Percentiles rank a stretch among this genome's conserved stretches.
phyloP scores from a whole-genome alignment of 1,140 invertebrate species.

The Lysiphlebus fabarum region DNA sequence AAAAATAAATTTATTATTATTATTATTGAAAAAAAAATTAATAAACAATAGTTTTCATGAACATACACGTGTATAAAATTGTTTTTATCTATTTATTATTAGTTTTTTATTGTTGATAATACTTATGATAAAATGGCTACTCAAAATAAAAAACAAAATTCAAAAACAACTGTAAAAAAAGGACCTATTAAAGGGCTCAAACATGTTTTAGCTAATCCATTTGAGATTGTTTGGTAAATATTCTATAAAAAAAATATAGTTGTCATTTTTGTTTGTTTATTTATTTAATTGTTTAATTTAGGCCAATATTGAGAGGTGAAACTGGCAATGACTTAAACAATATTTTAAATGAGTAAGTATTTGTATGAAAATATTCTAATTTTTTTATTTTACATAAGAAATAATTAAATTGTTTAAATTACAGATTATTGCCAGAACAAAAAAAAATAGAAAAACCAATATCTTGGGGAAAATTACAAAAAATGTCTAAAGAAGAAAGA shows the following conservation, averaged over 20 bases:
- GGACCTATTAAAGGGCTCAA: slow-evolving; percentile 33
- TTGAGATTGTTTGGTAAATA: slow-evolving; percentile 38
- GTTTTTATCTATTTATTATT: no score
- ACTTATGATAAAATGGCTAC: slow-evolving; percentile 1
- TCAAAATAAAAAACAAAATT: slow-evolving; percentile 4
- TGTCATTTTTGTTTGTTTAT: neutral
- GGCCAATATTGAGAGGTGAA: slow-evolving; percentile 35
- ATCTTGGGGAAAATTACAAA: slow-evolving; percentile 38
- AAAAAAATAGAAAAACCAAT: slow-evolving; percentile 29
- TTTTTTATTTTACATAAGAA: neutral
- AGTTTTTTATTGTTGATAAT: no score
- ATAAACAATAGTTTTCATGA: no score
- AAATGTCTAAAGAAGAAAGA: slow-evolving; percentile 42
- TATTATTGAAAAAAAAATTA: no score
- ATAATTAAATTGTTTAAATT: slow-evolving; percentile 16
- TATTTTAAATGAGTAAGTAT: slow-evolving; percentile 36
- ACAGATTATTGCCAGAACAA: slow-evolving; percentile 28
- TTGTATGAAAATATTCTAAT: slow-evolving; percentile 11
- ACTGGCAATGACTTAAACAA: slow-evolving; percentile 26
- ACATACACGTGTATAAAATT: no score
- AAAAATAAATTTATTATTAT: no score
- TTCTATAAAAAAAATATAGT: neutral
- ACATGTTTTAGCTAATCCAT: slow-evolving; percentile 41
- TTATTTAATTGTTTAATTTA: neutral
- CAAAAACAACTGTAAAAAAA: slow-evolving; percentile 38